phyloP scores from a whole-genome alignment of 2,113 vertebrate species.

The Orcinus orca region DNA sequence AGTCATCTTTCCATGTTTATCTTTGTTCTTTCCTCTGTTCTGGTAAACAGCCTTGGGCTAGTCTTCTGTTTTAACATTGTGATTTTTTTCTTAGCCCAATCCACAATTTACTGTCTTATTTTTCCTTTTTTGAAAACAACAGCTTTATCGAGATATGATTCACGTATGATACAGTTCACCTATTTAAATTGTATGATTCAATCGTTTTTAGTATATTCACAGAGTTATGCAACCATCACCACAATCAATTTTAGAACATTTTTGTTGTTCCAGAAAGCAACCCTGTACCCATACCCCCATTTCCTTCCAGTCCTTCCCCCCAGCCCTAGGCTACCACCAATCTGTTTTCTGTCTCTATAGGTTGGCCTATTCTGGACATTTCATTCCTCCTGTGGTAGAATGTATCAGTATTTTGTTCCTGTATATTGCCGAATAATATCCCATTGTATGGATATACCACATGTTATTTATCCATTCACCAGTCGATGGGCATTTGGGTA shows the following conservation, averaged over 20 bases:
- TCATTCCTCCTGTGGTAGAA: neutral
- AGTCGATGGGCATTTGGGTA: neutral
- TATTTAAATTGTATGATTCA: neutral
- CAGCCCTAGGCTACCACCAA: neutral
- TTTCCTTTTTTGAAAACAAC: neutral
- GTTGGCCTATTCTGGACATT: neutral
- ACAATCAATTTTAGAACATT: neutral
- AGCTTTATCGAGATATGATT: neutral
- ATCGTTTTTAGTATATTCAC: neutral
- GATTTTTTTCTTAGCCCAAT: neutral
- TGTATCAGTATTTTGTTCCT: neutral
- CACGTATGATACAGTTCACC: neutral
- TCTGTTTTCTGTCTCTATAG: neutral
- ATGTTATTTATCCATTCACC: neutral
- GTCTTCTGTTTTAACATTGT: neutral
- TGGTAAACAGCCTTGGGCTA: neutral
- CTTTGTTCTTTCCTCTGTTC: neutral
- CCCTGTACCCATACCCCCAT: neutral
- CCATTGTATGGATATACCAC: neutral
- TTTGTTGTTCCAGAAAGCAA: neutral
- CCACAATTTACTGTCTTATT: neutral
- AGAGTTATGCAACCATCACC: neutral
- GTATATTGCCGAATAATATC: neutral
- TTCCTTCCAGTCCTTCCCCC: neutral
- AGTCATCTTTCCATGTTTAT: neutral